Percentiles rank a stretch among this genome's conserved stretches.
Conservation (phyloP, 2,113 vertebrate genomes). For the Leucoraja erinaceus region DNA sequence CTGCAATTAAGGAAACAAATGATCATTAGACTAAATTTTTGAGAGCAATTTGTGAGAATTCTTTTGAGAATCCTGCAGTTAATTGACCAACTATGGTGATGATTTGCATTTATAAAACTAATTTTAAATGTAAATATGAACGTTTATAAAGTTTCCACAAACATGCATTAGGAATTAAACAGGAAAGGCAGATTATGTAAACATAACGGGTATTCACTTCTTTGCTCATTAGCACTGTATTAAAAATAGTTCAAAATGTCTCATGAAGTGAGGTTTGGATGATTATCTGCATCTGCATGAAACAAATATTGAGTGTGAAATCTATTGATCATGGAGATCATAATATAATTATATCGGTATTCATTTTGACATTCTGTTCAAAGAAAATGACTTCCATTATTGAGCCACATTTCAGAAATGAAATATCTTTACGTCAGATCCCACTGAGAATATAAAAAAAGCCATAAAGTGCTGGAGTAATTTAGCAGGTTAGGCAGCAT, state of each 20-base stretch:
- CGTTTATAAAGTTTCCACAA: no score
- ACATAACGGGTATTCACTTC: neutral
- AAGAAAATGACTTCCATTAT: neutral
- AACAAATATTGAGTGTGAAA: neutral
- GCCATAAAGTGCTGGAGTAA: no score
- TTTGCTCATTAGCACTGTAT: neutral
- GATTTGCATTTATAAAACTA: no score
- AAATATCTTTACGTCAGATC: neutral
- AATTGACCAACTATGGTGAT: no score
- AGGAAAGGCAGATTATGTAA: neutral
- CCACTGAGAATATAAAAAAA: no score
- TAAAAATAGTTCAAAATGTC: neutral
- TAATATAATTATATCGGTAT: neutral
- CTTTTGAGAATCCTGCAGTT: no score
- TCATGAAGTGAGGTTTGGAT: neutral
- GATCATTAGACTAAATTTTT: no score
- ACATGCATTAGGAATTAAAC: no score
- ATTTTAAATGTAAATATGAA: no score
- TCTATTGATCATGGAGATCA: neutral
- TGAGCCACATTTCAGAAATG: neutral
- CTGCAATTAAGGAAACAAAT: no score
- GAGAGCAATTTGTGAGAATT: no score
- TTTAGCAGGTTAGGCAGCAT: no score
- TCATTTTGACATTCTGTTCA: neutral
- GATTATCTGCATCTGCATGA: neutral